Percentiles rank a stretch among this genome's conserved stretches.
Conservation (phyloP, 2,888 invertebrate genomes). For the Drosophila macrospina region DNA sequence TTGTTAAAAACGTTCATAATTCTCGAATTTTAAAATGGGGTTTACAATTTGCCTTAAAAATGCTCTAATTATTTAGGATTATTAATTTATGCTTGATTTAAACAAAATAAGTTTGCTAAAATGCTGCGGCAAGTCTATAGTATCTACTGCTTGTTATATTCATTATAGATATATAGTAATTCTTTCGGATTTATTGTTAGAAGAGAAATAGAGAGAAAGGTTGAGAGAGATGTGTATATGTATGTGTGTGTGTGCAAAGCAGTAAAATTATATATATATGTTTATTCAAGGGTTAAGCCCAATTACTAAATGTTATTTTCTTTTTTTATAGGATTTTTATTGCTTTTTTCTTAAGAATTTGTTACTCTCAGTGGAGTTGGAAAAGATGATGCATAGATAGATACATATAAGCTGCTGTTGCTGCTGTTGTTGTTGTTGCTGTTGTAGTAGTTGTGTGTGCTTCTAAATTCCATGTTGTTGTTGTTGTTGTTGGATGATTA, state of each 20-base stretch:
- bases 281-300: conserved; percentile 18
- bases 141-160: conserved; percentile 16
- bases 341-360: conserved; percentile 28
- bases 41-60: conserved; percentile 34
- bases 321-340: conserved; percentile 34
- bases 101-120: conserved; percentile 49
- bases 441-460: conserved; percentile 41
- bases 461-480: conserved; percentile 53
- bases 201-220: conserved; percentile 12
- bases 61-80: conserved; percentile 45
- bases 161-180: conserved; percentile 20
- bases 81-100: conserved; percentile 21
- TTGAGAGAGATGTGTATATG: conserved; percentile 17
- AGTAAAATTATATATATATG: conserved; percentile 12
- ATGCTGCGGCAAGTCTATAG: conserved; percentile 55
- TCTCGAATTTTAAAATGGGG: conserved; percentile 49
- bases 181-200: conserved; percentile 15
- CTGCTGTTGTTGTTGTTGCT: conserved; percentile 41
- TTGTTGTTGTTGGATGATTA: conserved; percentile 38
- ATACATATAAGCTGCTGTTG: conserved; percentile 29
- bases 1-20: conserved; percentile 65
- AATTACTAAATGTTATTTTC: conserved; percentile 13
- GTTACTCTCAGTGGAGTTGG: conserved; percentile 2
- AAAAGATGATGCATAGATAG: conserved; percentile 29
- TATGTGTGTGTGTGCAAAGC: conserved; percentile 39